Evolutionary conservation across 2,888 invertebrate species (phyloP), one percentile per base, ranked within the genome.

Genomic region (Pammene aurita): DNA sequence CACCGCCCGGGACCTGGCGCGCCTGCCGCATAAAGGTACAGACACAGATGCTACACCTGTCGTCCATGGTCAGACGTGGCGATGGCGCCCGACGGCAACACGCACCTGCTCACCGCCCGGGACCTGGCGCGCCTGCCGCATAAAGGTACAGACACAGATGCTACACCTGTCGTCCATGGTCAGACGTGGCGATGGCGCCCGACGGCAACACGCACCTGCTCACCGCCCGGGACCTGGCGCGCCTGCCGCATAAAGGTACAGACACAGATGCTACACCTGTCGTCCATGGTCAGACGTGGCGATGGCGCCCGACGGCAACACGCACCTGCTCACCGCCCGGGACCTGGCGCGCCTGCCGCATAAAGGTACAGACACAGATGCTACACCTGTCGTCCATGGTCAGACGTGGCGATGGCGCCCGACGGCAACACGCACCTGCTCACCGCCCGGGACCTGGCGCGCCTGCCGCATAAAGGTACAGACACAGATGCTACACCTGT

Each of bases 1-100:
- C 66, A 63, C 44, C 7, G 54, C 46, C 10, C 6, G 46, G 46
- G 46, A 46, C 46, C 14, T 14, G 6, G 14, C 46, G 14, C n/a
- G 14, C 9, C 18, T 50, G 18, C 50, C 46, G 46, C 46, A 18
- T 11, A 18, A 54, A 54, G 11, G 34, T 54, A 54, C 7, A 7
- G 26, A 26, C 4, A 26, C 26, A 26, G 26, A 26, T 26, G 26
- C 26, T 26, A 54, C 26, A 5, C 14, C n/a, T 82, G 95, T 96
- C 77, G 95, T 97, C 97, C 72, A 95, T 96, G 79, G 97, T 98
- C 98, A 0, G 98, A 98, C 89, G 97, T 98, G 77, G 97, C 97
- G 14, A 97, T 97, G 97, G 97, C 97, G 62, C 91, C 92, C 72
- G 90, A 91, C 80, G 92, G 88, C 57, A 91, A 91, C 85, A 91